Percentiles rank a stretch among this genome's conserved stretches.
phyloP scores from a whole-genome alignment of 2,888 invertebrate genomes.

The Phalera bucephala region DNA sequence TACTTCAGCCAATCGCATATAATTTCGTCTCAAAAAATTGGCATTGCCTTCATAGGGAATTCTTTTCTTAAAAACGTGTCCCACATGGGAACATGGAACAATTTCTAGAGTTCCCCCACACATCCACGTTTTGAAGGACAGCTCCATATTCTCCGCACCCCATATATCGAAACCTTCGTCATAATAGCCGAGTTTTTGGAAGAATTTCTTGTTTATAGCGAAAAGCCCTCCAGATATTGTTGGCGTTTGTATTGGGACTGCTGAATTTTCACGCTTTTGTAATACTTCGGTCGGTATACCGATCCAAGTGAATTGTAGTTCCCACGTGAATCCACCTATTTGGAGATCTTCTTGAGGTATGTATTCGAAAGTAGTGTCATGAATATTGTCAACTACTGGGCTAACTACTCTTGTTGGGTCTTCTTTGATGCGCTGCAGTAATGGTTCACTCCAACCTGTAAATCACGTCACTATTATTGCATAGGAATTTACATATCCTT shows the following conservation, averaged over 20 bases:
- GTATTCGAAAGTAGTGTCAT: constrained; percentile 93
- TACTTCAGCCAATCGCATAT: constrained; percentile 94
- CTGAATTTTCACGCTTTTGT: constrained; percentile 87
- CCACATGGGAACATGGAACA: constrained; percentile 99
- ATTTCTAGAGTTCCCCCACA: constrained; percentile 98
- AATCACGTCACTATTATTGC: too few species aligned
- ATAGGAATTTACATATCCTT: too few species aligned
- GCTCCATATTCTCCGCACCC: constrained; percentile 98
- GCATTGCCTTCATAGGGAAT: constrained; percentile 96
- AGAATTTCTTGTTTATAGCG: constrained; percentile 94
- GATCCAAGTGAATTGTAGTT: constrained; percentile 97
- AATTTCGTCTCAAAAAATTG: constrained; percentile 94
- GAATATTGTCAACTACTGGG: constrained; percentile 96
- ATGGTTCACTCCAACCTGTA: constrained; percentile 94
- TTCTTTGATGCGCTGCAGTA: constrained; percentile 90
- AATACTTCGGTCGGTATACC: constrained; percentile 92
- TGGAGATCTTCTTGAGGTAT: constrained; percentile 90
- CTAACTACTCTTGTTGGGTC: constrained; percentile 92
- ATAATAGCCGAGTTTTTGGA: constrained; percentile 95
- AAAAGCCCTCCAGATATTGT: constrained; percentile 99
- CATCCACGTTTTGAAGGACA: constrained; percentile 99
- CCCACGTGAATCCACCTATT: constrained; percentile 96
- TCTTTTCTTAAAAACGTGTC: constrained; percentile 97
- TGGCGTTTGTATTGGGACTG: constrained; percentile 94
- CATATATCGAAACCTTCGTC: constrained; percentile 99